Evolutionary conservation across 2,888 invertebrate genomes (phyloP), one percentile per base, ranked within the genome.

Genomic region (Lasioglossum marginatum): DNA sequence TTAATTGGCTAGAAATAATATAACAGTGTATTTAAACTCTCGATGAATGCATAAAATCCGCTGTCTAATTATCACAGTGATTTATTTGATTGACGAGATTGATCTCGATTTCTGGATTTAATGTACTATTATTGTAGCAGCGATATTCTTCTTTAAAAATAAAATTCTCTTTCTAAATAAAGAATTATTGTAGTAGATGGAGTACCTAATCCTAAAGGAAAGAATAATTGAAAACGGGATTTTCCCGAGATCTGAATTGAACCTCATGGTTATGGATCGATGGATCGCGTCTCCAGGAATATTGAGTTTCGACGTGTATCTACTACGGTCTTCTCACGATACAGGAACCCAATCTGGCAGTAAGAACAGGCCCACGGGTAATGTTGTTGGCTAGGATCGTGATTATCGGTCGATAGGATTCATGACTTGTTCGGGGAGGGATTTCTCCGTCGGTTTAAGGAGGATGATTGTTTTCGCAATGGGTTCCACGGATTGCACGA

Each of bases 331-430:
- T 43, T 31, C 63, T n/a, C 10, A 63, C 68, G 40, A 52, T 34
- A 63, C 71, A 71, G 76, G 70, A 78, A 82, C 85, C 34, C 76
- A 85, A 83, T 85, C 82, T 81, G 89, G 79, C 79, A 76, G 83
- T 78, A 75, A 60, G 74, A 76, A 66, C 70, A 63, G 74, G 81
- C 76, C 77, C 66, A 31, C 31, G 75, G 60, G 85, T 75, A 81
- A 83, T 89, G 83, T 85, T 74, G 85, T 89, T 88, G 27, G 66
- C 83, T 77, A 48, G 73, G 80, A 83, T 78, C 89, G 83, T 87
- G 89, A 89, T 89, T 82, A 89, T 89, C 88, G 90, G 79, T 82
- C 82, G 89, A 89, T 81, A 78, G 83, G 85, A 81, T 89, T 34
- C 89, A 82, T 52, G 85, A 86, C 40, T 79, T 37, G 74, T 27